Evolutionary conservation across 2,888 invertebrate genomes (phyloP).

Genomic region (Tineola bisselliella): DNA sequence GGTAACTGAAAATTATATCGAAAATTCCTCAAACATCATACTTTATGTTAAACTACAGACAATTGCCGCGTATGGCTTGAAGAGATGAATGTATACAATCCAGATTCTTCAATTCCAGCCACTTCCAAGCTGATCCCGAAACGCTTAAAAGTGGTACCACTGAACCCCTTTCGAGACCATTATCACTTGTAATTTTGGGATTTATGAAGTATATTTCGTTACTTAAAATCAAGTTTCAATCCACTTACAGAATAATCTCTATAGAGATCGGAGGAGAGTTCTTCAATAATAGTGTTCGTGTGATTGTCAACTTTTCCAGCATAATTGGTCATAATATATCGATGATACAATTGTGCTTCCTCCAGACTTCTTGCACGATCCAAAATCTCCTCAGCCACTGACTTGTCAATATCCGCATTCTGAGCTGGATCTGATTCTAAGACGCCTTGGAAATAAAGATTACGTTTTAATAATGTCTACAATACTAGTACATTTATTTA

Average conservation of each 20-base stretch:
- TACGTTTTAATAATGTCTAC: too few species aligned
- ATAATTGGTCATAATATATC: conserved; percentile 40
- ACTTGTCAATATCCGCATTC: conserved; percentile 43
- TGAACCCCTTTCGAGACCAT: too few species aligned
- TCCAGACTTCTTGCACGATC: conserved; percentile 38
- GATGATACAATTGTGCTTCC: conserved; percentile 35
- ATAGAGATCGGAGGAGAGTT: conserved; percentile 40
- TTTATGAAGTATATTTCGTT: not conserved
- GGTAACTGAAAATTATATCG: conserved; percentile 35
- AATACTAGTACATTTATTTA: too few species aligned
- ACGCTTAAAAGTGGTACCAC: too few species aligned
- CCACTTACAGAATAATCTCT: conserved; percentile 41
- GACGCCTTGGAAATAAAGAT: conserved; percentile 28
- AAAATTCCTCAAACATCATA: too few species aligned
- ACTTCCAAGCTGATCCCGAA: too few species aligned
- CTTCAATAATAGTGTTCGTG: conserved; percentile 51
- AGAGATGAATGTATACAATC: too few species aligned
- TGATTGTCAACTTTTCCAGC: conserved; percentile 51
- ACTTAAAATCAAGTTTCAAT: not conserved
- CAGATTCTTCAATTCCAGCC: too few species aligned
- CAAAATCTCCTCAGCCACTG: conserved; percentile 45
- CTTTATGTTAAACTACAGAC: too few species aligned
- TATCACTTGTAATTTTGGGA: too few species aligned
- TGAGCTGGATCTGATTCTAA: conserved; percentile 33
- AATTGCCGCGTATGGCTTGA: too few species aligned